Base-by-base conservation (phyloP, 2,113 vertebrate species). In the Callorhinus ursinus region DNA sequence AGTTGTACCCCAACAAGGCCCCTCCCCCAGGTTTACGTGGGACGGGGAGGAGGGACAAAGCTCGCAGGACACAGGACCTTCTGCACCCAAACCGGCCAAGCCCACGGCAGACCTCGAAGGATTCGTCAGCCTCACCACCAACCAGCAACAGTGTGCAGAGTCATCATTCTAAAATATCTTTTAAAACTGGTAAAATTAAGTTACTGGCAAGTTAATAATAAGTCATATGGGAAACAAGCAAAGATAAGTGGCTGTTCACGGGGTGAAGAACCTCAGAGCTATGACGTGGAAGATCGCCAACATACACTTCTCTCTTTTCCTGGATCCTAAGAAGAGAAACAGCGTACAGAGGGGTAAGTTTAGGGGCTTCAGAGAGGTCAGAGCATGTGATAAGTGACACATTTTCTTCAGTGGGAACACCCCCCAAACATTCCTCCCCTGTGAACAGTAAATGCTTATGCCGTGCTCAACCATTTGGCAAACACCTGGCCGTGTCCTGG, bases 221-320 rank as follows among this genome's bases (percentile, higher is more conserved):
- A 92, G n/a, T 36, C 42, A 16, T 8, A 24, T 0, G 8, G 7
- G 36, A 42, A 24, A 6, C 22, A 26, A 15, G 33, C 26, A 3
- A 21, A 0, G 67, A 59, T 33, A 11, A 22, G 72, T 36, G 22
- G 21, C 5, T 19, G 16, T 8, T 19, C 26, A 15, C 24, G n/a
- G 19, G 15, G 1, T 3, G 36, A 87, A 12, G 36, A 87, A 12
- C 97, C 96, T 97, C 97, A 11, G 71, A 82, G 24, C 93, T 63
- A 22, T 89, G 89, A 63, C 33, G 46, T 0, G 86, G 95, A 33
- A 96, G 93, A 14, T 71, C 95, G 59, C 93, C 93, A 24, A 91
- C 16, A 2, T 77, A 93, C 15, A 95, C 51, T n/a, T 72, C 51
- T 69, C 85, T 72, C 89, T 94, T 7, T 59, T 91, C 69, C 33